A percentile compares a stretch with the other conserved stretches of the same genome.
phyloP scores from a whole-genome alignment of 2,888 invertebrate genomes.

The Perdita meconis region DNA sequence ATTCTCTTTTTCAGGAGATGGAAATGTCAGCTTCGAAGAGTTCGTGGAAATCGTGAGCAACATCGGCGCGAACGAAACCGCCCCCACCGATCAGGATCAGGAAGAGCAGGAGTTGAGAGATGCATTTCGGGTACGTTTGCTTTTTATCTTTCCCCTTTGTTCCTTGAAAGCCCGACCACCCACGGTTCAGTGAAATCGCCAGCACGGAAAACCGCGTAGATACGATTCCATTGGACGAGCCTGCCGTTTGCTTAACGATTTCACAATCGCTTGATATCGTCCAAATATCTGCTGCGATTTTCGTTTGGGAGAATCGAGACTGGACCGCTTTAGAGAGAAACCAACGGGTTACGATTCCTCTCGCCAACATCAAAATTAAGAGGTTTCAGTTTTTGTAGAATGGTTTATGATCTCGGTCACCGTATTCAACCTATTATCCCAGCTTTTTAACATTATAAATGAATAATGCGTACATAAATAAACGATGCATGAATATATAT shows the following conservation, averaged over 20 bases:
- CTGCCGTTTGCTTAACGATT: conserved; percentile 17
- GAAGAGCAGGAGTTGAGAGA: conserved; percentile 93
- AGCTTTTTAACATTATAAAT: too few species aligned
- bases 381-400: too few species aligned
- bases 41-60: conserved; percentile 94
- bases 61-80: conserved; percentile 88
- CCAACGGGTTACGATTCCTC: not conserved
- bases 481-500: not conserved
- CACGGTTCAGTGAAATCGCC: conserved; percentile 13
- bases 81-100: conserved; percentile 91
- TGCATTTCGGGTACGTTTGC: conserved; percentile 90
- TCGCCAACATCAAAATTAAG: not conserved
- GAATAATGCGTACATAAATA: not conserved
- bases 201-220: conserved; percentile 20
- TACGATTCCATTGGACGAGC: not conserved
- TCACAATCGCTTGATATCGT: conserved; percentile 18
- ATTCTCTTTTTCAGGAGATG: conserved; percentile 88
- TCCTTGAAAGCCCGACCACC: conserved; percentile 9
- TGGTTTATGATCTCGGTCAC: too few species aligned
- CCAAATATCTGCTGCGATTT: not conserved
- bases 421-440: too few species aligned
- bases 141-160: conserved; percentile 41
- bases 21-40: conserved; percentile 95
- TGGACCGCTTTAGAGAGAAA: not conserved
- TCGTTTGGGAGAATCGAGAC: not conserved